Evolutionary conservation across 2,888 invertebrate genomes (phyloP).

Genomic region (Caenorhabditis sp.): DNA sequence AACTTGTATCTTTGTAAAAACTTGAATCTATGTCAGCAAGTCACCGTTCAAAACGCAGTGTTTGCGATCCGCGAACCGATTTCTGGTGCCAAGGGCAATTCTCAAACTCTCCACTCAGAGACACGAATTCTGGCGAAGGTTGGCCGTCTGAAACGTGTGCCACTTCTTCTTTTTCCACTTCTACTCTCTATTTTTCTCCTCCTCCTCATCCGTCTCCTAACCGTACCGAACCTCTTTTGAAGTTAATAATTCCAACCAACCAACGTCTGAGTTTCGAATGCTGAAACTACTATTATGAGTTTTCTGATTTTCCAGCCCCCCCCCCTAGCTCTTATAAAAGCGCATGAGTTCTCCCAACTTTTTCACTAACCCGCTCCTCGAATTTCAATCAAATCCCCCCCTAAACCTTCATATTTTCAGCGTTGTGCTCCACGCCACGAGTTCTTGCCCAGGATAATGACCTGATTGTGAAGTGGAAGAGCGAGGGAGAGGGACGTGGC

Average conservation of each 20-base stretch:
- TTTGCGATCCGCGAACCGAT: conserved; percentile 78
- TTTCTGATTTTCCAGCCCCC: too few species aligned
- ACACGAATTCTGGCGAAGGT: conserved; percentile 46
- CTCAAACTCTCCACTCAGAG: conserved; percentile 53
- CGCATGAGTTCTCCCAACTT: conserved; percentile 33
- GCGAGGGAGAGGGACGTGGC: conserved; percentile 76
- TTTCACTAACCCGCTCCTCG: conserved; percentile 10
- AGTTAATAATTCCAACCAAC: neutral
- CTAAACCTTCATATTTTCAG: conserved; percentile 61
- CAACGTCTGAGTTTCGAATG: too few species aligned
- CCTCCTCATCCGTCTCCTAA: neutral
- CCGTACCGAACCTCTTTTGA: conserved; percentile 23
- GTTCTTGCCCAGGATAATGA: conserved; percentile 71
- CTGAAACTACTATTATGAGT: too few species aligned
- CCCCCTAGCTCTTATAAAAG: too few species aligned
- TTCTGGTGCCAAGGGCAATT: conserved; percentile 76
- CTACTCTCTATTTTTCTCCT: conserved; percentile 18
- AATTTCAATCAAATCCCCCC: neutral
- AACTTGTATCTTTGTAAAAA: neutral
- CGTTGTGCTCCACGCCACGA: conserved; percentile 75
- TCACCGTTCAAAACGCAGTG: conserved; percentile 71
- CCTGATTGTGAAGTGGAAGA: conserved; percentile 75
- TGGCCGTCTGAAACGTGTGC: conserved; percentile 10
- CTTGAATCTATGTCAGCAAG: conserved; percentile 34
- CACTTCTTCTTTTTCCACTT: conserved; percentile 30